phyloP scores from a whole-genome alignment of 2,797 vertebrate genomes.

The Aselliscus stoliczkanus region DNA sequence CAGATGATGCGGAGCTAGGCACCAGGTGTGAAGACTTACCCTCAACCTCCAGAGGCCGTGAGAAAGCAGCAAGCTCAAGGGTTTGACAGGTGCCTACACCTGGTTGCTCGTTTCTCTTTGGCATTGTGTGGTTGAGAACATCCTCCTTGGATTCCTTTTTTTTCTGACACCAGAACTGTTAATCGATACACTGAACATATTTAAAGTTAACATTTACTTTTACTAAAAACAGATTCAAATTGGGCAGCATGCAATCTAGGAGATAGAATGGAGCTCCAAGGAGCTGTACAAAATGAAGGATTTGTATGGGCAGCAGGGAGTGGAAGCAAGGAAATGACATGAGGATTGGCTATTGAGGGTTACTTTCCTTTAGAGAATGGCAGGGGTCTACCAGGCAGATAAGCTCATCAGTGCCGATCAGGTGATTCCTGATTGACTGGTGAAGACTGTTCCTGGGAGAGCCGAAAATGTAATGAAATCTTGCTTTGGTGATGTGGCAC shows the following conservation, averaged over 20 bases:
- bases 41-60: neutral
- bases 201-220: neutral
- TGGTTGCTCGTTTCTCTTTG: neutral
- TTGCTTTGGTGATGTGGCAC: neutral
- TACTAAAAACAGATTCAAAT: neutral
- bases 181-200: neutral
- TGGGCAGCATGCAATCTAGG: too few species aligned
- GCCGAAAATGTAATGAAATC: neutral
- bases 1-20: rapidly evolving
- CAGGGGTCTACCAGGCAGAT: neutral
- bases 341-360: neutral
- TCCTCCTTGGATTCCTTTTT: neutral
- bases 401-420: too few species aligned
- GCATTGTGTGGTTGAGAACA: neutral
- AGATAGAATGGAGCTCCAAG: rapidly evolving
- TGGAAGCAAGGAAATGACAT: rapidly evolving
- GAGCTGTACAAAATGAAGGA: rapidly evolving
- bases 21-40: too few species aligned
- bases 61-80: too few species aligned
- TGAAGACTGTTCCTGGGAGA: neutral
- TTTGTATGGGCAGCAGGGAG: too few species aligned
- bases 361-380: neutral
- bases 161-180: neutral
- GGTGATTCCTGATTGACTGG: too few species aligned
- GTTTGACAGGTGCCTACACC: neutral